These are phyloP conservation scores for Grus americana DNA, from an alignment of 2,113 vertebrate genomes.

Conservation along the genomic window DNA sequence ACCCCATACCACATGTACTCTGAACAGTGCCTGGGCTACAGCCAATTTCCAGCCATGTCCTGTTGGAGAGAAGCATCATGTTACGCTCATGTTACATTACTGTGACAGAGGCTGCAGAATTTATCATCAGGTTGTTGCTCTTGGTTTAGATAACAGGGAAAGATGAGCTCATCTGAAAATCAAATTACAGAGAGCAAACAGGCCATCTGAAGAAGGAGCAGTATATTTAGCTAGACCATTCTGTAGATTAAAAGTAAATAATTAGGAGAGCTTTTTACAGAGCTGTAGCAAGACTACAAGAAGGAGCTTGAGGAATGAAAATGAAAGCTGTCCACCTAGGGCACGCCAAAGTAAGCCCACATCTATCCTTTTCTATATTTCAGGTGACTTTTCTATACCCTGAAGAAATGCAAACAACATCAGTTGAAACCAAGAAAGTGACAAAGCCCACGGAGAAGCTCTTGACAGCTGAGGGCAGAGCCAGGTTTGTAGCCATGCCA, in stretches of 20 bases:
- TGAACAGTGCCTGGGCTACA: background rate
- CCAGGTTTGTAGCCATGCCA: background rate
- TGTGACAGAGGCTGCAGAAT: constrained; percentile 14
- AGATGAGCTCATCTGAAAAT: constrained; percentile 69
- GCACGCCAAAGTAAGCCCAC: background rate
- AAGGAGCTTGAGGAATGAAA: background rate
- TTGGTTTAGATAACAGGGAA: constrained; percentile 35
- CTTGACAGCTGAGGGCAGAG: fast-evolving
- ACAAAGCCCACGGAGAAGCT: background rate
- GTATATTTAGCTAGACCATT: constrained; percentile 9
- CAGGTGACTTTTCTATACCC: background rate
- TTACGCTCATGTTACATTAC: background rate
- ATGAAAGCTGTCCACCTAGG: background rate
- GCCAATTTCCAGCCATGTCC: background rate
- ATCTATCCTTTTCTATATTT: background rate
- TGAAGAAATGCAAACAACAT: background rate
- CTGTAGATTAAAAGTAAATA: constrained; percentile 4
- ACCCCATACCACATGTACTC: background rate
- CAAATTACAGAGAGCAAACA: constrained; percentile 43
- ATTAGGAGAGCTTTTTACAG: constrained; percentile 1
- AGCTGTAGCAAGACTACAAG: background rate
- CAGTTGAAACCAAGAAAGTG: background rate
- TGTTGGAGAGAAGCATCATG: background rate
- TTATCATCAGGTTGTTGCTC: constrained; percentile 34
- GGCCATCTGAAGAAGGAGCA: background rate